Percentiles rank a stretch among this genome's conserved stretches.
phyloP scores from a whole-genome alignment of 2,888 invertebrate genomes.

The Parnassius apollo region DNA sequence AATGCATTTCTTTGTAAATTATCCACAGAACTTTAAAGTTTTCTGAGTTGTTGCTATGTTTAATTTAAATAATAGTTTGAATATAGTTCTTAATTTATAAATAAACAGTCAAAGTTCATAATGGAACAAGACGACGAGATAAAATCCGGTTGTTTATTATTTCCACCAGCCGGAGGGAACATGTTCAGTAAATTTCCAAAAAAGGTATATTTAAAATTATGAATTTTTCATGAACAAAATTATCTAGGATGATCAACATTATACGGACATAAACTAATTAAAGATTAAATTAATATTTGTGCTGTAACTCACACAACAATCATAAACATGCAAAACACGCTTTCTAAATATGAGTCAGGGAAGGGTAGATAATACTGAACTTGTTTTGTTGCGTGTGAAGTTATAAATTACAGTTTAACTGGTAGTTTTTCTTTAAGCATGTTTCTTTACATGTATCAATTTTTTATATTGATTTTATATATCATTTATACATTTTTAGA shows the following conservation, averaged over 20 bases:
- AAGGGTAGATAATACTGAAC: slow-evolving; percentile 24
- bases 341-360: slow-evolving; percentile 29
- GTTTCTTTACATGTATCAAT: no score
- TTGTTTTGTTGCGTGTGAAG: slow-evolving; percentile 22
- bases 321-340: slow-evolving; percentile 14
- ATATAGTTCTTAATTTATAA: slow-evolving; percentile 3
- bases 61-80: slow-evolving; percentile 29
- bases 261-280: neutral
- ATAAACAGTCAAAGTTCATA: slow-evolving; percentile 22
- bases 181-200: slow-evolving; percentile 89
- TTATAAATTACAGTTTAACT: slow-evolving; percentile 8
- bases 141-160: slow-evolving; percentile 87
- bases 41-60: slow-evolving; percentile 34
- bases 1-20: slow-evolving; percentile 23
- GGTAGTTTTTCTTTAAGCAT: slow-evolving; percentile 16
- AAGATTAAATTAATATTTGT: neutral
- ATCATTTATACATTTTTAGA: no score
- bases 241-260: neutral
- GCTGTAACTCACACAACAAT: neutral
- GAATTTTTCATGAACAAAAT: neutral
- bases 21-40: slow-evolving; percentile 17
- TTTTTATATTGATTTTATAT: slow-evolving; percentile 3
- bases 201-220: slow-evolving; percentile 73
- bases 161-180: slow-evolving; percentile 84
- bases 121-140: slow-evolving; percentile 90